Conservation (phyloP, 2,797 vertebrate genomes). For the Anolis apletophallus region DNA sequence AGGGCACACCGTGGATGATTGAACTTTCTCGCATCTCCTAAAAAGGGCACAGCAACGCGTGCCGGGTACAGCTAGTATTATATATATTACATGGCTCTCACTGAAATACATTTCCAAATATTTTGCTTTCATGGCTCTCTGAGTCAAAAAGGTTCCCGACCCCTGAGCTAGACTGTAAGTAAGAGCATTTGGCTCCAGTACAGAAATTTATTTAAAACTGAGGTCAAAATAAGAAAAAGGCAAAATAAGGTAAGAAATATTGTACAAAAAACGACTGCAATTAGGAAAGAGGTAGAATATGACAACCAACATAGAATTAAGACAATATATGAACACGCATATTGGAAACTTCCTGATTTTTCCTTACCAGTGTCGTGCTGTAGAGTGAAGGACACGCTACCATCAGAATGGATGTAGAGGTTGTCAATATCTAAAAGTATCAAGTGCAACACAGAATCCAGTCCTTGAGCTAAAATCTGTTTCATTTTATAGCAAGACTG, state of each 20-base stretch:
- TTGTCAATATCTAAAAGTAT: constrained; percentile 62
- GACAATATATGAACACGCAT: not conserved
- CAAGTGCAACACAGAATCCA: not conserved
- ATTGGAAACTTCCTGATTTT: not conserved
- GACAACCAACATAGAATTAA: not conserved
- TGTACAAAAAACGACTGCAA: not conserved
- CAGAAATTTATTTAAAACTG: not conserved
- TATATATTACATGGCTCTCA: no score
- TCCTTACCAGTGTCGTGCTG: constrained; percentile 62
- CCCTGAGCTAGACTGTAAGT: no score
- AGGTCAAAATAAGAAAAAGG: no score
- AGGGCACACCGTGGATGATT: no score
- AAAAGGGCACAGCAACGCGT: no score
- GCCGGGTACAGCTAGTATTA: no score
- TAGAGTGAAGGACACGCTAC: constrained; percentile 68
- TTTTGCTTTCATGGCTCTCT: no score
- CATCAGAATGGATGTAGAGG: constrained; percentile 74
- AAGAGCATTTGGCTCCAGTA: not conserved
- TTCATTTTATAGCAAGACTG: constrained; percentile 73
- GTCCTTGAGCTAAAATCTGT: constrained; percentile 32
- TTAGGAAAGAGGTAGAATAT: not conserved
- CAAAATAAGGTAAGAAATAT: no score
- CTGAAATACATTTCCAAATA: no score
- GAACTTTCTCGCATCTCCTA: no score
- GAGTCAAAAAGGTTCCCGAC: no score